Conservation (phyloP, 1,140 invertebrate species). For the Megalonaias nervosa region DNA sequence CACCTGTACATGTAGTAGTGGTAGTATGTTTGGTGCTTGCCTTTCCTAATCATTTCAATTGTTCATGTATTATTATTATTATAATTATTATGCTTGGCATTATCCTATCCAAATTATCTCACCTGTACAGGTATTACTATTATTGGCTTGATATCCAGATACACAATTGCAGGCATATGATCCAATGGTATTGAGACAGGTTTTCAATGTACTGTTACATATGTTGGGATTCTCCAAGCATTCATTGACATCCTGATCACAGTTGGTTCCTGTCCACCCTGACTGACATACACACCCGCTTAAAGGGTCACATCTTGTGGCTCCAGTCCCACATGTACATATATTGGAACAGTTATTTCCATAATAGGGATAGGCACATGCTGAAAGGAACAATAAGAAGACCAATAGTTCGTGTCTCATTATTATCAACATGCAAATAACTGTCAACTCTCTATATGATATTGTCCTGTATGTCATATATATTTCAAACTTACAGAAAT, state of each 20-base stretch:
- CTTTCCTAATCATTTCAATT: too few species aligned
- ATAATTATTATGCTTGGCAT: too few species aligned
- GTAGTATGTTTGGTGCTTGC: too few species aligned
- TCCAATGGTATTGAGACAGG: constrained; percentile 3
- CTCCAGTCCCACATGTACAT: constrained; percentile 13
- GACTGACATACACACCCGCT: constrained; percentile 1
- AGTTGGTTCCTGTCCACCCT: constrained; percentile 9
- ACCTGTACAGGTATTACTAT: not conserved
- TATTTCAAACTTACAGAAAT: too few species aligned
- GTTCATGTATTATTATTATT: too few species aligned
- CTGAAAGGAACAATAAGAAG: not conserved
- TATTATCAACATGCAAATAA: too few species aligned
- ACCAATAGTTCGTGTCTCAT: too few species aligned
- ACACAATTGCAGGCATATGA: not conserved
- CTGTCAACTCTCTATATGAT: too few species aligned
- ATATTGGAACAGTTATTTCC: constrained; percentile 1
- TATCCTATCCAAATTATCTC: not conserved
- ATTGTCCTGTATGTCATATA: too few species aligned
- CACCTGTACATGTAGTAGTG: too few species aligned
- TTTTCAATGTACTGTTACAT: not conserved
- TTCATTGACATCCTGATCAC: constrained; percentile 14
- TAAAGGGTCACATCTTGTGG: not conserved
- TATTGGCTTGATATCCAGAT: not conserved
- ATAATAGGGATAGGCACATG: not conserved
- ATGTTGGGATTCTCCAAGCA: not conserved